Percentiles rank a stretch among this genome's conserved stretches.
Evolutionary conservation across 2,888 invertebrate species (phyloP).

Genomic region (Andricus quercusramuli): DNA sequence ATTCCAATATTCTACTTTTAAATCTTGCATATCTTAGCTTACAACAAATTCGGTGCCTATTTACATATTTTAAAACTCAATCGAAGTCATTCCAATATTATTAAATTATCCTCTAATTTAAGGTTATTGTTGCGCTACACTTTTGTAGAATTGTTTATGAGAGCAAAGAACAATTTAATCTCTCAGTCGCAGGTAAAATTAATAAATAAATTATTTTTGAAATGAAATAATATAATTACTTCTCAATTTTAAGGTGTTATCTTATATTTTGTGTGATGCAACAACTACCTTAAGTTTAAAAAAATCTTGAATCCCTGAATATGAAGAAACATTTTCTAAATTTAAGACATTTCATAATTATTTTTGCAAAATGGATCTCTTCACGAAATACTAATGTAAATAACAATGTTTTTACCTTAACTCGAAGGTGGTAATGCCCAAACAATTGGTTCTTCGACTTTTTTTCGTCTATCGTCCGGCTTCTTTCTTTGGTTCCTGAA

Average conservation of each 20-base stretch:
- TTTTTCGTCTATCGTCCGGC: constrained; percentile 68
- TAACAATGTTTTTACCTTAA: constrained; percentile 48
- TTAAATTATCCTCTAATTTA: too few relatives aligned
- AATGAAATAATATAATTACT: not conserved
- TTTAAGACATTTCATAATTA: not conserved
- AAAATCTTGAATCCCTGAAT: not conserved
- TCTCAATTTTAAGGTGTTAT: too few relatives aligned
- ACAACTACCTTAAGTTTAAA: not conserved
- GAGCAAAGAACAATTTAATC: too few relatives aligned
- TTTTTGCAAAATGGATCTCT: not conserved
- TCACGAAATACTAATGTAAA: not conserved
- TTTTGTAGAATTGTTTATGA: too few relatives aligned
- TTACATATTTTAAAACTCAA: too few relatives aligned
- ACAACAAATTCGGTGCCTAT: too few relatives aligned
- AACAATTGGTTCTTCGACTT: constrained; percentile 65
- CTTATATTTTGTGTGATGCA: not conserved
- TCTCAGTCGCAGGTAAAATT: too few relatives aligned
- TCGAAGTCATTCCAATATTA: too few relatives aligned
- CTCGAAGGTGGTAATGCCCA: constrained; percentile 70
- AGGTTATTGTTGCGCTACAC: too few relatives aligned
- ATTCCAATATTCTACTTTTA: not conserved
- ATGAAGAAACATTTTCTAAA: not conserved
- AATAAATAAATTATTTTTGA: not conserved
- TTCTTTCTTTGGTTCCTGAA: constrained; percentile 63
- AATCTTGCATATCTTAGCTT: not conserved